Evolutionary conservation across 2,113 vertebrate genomes (phyloP).

Genomic region (Paedocypris sp.): DNA sequence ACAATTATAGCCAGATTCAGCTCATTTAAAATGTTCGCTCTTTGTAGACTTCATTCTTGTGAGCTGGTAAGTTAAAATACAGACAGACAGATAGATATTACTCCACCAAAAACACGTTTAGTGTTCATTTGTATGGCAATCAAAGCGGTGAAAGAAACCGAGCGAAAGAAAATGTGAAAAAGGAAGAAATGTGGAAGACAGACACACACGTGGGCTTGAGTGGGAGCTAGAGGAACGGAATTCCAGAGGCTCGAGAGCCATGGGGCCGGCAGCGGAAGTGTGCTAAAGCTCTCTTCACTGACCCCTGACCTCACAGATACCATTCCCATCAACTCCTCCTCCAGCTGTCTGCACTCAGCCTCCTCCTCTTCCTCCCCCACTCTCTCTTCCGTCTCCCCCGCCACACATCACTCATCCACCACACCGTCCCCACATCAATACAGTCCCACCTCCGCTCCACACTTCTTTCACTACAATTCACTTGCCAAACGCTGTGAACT

Average conservation of each 20-base stretch:
- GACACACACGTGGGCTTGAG: conserved; percentile 7
- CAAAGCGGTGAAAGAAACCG: background rate
- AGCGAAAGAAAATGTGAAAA: background rate
- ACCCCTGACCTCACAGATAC: conserved; percentile 54
- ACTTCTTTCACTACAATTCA: background rate
- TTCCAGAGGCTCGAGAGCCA: conserved; percentile 49
- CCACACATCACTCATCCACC: background rate
- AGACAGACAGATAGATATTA: too few species aligned
- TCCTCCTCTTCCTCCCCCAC: conserved; percentile 17
- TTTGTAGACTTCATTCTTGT: too few species aligned
- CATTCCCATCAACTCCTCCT: conserved; percentile 58
- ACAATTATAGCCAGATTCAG: too few species aligned
- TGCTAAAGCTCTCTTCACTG: conserved; percentile 54
- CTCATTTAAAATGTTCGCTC: too few species aligned
- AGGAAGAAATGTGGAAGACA: background rate
- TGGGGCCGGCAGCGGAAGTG: conserved; percentile 58
- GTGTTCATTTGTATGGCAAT: background rate
- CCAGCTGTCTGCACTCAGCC: conserved; percentile 41
- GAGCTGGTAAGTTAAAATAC: too few species aligned
- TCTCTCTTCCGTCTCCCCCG: conserved; percentile 23
- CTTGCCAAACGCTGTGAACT: too few species aligned
- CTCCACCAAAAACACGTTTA: background rate
- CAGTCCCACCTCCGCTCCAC: background rate
- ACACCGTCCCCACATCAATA: conserved; percentile 2
- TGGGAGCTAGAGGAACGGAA: conserved; percentile 37